Evolutionary conservation across 2,888 invertebrate genomes (phyloP), one percentile per base, ranked within the genome.

Genomic region (Melitaea athalia): DNA sequence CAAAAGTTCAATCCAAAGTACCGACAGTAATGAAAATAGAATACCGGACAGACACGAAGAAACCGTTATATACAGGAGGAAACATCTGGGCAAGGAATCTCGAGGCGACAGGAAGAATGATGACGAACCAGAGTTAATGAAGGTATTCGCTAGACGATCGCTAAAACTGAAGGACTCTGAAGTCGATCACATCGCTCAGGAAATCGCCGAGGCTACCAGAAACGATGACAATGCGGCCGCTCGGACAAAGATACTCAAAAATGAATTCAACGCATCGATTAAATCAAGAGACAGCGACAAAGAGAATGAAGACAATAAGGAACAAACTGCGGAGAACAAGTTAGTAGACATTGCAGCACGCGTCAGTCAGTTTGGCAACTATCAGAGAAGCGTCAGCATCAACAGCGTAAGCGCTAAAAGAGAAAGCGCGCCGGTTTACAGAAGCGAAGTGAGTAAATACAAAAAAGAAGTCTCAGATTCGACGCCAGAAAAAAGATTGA

Each of bases 111-210:
- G 82, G 62, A 93, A 90, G 76, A 93, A 94, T 66, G 95, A 96
- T 68, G 95, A 95, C 47, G 96, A 96, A 81, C 96, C 96, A 0
- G 96, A 96, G 85, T 82, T 96, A 10, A 95, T 96, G 94, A 96
- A 96, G 86, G 97, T 97, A 0, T 97, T 97, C 81, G 96, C 96
- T 0, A 90, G 97, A 55, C 89, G 96, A 68, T 97, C 96, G n/a
- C 87, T 97, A 0, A 97, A 97, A 87, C 89, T 96, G n/a, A 96
- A 96, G 87, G 96, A 96, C 77, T 88, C 88, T 5, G 96, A 96
- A 77, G 93, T 92, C 0, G 94, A 94, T 68, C 87, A 86, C 53
- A 86, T 95, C 68, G 93, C 94, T 15, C 94, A 94, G 71, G 94
- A 94, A 72, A 93, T 94, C 49, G 87, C 94, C 0, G 89, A 92